A percentile compares a stretch with the other conserved stretches of the same genome.
Evolutionary conservation across 2,113 vertebrate genomes (phyloP).

Genomic region (Ptyas mucosa): DNA sequence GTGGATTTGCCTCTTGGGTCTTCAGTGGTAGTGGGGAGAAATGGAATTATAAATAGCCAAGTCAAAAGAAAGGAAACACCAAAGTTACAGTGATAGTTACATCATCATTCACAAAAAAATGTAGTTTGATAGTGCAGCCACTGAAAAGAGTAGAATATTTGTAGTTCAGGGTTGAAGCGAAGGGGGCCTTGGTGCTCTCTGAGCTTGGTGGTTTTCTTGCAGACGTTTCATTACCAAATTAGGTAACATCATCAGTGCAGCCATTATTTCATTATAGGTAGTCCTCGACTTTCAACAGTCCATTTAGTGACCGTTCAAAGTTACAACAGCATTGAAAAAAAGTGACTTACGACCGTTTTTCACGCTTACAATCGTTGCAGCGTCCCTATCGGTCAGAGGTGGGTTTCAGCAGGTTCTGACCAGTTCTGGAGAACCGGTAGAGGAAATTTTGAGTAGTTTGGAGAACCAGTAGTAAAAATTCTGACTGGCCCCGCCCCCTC

Average conservation of each 20-base stretch:
- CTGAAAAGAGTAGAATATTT: neutral
- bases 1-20: neutral
- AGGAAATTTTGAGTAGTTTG: no score
- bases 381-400: neutral
- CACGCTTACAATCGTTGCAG: neutral
- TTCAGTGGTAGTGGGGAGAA: neutral
- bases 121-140: neutral
- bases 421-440: no score
- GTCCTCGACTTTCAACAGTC: neutral
- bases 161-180: neutral
- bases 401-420: no score
- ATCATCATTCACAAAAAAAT: neutral
- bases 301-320: neutral
- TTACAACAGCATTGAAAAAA: neutral
- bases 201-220: neutral
- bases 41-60: neutral
- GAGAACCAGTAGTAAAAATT: no score
- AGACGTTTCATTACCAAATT: no score
- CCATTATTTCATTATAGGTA: neutral
- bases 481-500: no score
- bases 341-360: neutral
- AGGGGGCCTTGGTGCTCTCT: neutral
- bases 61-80: neutral
- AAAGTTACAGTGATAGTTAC: neutral
- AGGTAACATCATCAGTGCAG: no score